Evolutionary conservation across 2,113 vertebrate genomes (phyloP).

Genomic region (Ptyas mucosa): DNA sequence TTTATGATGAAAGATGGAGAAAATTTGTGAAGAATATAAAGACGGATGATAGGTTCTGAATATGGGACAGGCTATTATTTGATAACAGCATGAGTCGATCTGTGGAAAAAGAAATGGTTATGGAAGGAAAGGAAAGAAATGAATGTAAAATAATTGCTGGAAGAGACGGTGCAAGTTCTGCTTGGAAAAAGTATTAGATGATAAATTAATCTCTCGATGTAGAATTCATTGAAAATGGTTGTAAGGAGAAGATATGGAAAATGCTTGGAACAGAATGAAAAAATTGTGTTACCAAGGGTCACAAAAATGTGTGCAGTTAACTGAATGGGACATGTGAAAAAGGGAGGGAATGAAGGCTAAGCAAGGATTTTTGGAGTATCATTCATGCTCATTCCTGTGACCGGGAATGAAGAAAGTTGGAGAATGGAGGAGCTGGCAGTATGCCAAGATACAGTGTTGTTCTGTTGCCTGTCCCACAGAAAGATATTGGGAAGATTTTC

Average conservation of each 20-base stretch:
- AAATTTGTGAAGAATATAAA: not conserved
- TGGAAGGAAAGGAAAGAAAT: not conserved
- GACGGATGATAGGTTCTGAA: not conserved
- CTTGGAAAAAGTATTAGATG: not conserved
- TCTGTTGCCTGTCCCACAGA: not conserved
- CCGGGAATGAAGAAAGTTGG: not conserved
- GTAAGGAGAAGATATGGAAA: not conserved
- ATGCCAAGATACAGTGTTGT: not conserved
- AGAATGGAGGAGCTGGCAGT: not conserved
- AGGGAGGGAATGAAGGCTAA: not conserved
- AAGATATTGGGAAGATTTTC: not conserved
- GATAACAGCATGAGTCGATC: not conserved
- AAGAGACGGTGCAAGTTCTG: not conserved
- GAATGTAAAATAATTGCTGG: not conserved
- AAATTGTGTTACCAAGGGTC: not conserved
- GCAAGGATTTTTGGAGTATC: not conserved
- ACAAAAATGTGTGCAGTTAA: not conserved
- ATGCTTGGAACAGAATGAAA: not conserved
- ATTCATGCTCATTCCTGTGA: not conserved
- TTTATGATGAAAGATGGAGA: not conserved
- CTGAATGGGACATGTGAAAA: not conserved
- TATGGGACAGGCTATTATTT: not conserved
- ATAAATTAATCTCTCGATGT: not conserved
- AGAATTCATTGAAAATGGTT: not conserved
- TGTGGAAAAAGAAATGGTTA: not conserved